Base-by-base conservation (phyloP, 2,797 vertebrate genomes). In the Cryptoprocta ferox region DNA sequence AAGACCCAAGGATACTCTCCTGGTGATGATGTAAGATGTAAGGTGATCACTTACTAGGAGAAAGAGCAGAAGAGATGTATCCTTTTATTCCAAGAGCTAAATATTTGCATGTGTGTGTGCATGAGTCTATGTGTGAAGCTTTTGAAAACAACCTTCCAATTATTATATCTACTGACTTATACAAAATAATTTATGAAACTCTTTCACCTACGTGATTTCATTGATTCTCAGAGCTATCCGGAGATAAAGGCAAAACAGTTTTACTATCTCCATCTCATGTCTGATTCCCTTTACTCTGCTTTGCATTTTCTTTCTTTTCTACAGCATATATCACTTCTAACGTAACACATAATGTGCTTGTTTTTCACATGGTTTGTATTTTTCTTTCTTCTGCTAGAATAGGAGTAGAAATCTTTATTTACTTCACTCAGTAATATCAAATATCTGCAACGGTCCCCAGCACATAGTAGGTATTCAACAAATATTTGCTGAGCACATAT, bases 31-130 rank as follows among this genome's bases (percentile, higher is more conserved):
- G 42, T 45, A 45, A 45, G 42, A 45, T 45, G 42, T 45, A 45
- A 81, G 53, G 32, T 75, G 84, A 68, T 89, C 50, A 42, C 88
- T 93, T 82, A 50, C 48, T 30, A 70, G 76, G 53, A 86, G 39
- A 95, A 88, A 82, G 5, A 90, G n/a, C 66, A 71, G n/a, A 45
- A n/a, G 16, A 63, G 56, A 65, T 48, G 12, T 66, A 21, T 91
- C 66, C 24, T 95, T 83, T 53, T 75, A 86, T 35, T 68, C 59
- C 26, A 79, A 78, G 75, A 93, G 18, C 78, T 83, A 83, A 91
- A 84, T 45, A 65, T 79, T 61, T 45, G 6, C 18, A 6, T 75
- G 81, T 75, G 18, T 59, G 45, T 66, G 6, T 32, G 56, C 30
- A 14, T 26, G 15, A 71, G 1, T 50, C 2, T 35, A 4, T 65